Percentiles rank a stretch among this genome's conserved stretches.
phyloP scores from a whole-genome alignment of 2,797 vertebrate species.

The Orestias chungarensis region DNA sequence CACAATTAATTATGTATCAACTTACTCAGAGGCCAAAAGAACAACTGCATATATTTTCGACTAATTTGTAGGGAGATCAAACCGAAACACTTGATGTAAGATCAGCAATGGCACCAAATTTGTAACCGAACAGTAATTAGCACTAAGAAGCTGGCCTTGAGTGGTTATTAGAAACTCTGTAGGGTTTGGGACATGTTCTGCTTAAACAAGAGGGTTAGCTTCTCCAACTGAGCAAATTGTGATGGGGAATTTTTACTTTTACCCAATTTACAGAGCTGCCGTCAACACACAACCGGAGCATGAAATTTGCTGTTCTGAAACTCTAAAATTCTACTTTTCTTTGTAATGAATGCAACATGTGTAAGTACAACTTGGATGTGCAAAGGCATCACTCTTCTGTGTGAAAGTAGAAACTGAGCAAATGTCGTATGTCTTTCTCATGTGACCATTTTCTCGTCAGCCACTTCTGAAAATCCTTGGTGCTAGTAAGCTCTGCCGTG shows the following conservation, averaged over 20 bases:
- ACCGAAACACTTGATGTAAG: neutral
- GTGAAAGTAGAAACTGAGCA: neutral
- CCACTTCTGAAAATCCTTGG: too few relatives aligned
- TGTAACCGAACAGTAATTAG: conserved; percentile 10
- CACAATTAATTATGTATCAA: conserved; percentile 18
- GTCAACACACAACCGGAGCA: neutral
- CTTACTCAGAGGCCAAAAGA: neutral
- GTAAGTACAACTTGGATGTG: neutral
- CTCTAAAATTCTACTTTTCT: neutral
- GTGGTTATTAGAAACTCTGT: conserved; percentile 8
- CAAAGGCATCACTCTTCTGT: neutral
- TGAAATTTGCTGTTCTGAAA: neutral
- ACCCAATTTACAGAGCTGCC: neutral
- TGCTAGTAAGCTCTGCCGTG: too few relatives aligned
- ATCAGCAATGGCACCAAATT: neutral
- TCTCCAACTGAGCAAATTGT: conserved; percentile 18
- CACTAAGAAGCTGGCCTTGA: conserved; percentile 1
- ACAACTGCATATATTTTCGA: neutral
- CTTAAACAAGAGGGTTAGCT: conserved; percentile 7
- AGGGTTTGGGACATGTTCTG: conserved; percentile 3
- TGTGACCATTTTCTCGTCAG: neutral
- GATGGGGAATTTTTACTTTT: neutral
- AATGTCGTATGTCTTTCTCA: neutral
- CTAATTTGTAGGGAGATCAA: conserved; percentile 3
- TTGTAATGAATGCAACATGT: neutral